These are phyloP conservation scores for Notocelia uddmanniana DNA, from an alignment of 2,888 invertebrate species.

Conservation along the genomic window DNA sequence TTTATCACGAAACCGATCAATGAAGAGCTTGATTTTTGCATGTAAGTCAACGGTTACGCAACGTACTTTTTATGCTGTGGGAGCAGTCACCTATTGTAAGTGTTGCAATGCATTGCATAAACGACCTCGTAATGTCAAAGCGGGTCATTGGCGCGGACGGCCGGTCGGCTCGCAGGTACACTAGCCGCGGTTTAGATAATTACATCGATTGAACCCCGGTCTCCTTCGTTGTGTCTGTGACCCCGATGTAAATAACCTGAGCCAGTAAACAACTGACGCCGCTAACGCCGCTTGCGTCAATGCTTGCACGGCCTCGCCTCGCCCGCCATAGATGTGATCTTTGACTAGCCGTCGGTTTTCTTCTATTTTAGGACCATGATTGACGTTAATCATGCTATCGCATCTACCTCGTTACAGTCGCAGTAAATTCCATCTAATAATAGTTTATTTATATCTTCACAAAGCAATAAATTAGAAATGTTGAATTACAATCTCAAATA, in stretches of 20 bases:
- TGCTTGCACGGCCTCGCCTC: slow-evolving; percentile 60
- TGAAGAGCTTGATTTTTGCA: slow-evolving; percentile 50
- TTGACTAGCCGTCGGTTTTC: slow-evolving; percentile 57
- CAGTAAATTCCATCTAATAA: slow-evolving; percentile 16
- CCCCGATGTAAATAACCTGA: slow-evolving; percentile 85
- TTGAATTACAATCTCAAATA: slow-evolving; percentile 15
- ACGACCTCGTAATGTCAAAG: slow-evolving; percentile 80
- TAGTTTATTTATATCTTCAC: slow-evolving; percentile 19
- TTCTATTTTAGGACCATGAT: slow-evolving; percentile 62
- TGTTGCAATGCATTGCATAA: slow-evolving; percentile 80
- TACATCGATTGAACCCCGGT: slow-evolving; percentile 78
- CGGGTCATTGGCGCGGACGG: slow-evolving; percentile 81
- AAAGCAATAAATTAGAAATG: slow-evolving; percentile 16
- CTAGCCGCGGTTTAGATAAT: slow-evolving; percentile 76
- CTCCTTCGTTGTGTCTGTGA: slow-evolving; percentile 84
- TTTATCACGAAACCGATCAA: slow-evolving; percentile 58
- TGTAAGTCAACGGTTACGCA: slow-evolving; percentile 67
- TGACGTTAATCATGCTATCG: slow-evolving; percentile 39
- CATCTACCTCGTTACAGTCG: background rate
- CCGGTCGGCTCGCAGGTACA: slow-evolving; percentile 57
- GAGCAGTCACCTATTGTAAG: slow-evolving; percentile 73
- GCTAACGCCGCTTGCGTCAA: slow-evolving; percentile 82
- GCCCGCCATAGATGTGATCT: slow-evolving; percentile 66
- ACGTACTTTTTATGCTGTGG: slow-evolving; percentile 66
- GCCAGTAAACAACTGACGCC: slow-evolving; percentile 82